These are phyloP conservation scores for Patella caerulea DNA, from an alignment of 2,888 invertebrate species.

Conservation along the genomic window DNA sequence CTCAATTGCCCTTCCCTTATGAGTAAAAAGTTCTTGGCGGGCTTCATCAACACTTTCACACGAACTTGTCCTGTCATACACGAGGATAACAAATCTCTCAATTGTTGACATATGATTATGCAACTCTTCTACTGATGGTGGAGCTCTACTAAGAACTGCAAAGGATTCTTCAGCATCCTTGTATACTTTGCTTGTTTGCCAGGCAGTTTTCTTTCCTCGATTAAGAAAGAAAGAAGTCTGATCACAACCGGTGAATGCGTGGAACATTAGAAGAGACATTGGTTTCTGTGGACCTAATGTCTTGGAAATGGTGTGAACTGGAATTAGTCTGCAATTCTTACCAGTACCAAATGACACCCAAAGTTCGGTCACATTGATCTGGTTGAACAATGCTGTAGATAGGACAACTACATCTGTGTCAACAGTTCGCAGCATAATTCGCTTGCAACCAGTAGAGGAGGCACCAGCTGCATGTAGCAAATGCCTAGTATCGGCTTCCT, in stretches of 20 bases:
- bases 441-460: not conserved
- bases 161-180: not conserved
- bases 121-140: not conserved
- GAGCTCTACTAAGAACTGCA: not conserved
- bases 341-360: too few species aligned
- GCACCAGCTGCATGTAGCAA: not conserved
- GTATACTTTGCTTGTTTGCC: too few species aligned
- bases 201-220: not conserved
- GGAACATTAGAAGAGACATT: constrained; percentile 5
- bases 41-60: not conserved
- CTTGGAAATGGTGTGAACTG: not conserved
- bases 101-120: not conserved
- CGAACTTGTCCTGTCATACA: not conserved
- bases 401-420: too few species aligned
- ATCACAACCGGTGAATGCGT: constrained; percentile 1
- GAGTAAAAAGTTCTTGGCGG: not conserved
- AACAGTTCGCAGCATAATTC: not conserved
- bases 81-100: not conserved
- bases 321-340: not conserved
- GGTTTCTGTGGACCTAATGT: not conserved
- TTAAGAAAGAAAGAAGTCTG: not conserved
- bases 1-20: too few species aligned
- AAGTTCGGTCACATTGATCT: too few species aligned
- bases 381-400: too few species aligned
- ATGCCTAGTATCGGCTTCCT: too few species aligned